Base-by-base conservation (phyloP, 2,888 invertebrate species). In the Sturmia bella region DNA sequence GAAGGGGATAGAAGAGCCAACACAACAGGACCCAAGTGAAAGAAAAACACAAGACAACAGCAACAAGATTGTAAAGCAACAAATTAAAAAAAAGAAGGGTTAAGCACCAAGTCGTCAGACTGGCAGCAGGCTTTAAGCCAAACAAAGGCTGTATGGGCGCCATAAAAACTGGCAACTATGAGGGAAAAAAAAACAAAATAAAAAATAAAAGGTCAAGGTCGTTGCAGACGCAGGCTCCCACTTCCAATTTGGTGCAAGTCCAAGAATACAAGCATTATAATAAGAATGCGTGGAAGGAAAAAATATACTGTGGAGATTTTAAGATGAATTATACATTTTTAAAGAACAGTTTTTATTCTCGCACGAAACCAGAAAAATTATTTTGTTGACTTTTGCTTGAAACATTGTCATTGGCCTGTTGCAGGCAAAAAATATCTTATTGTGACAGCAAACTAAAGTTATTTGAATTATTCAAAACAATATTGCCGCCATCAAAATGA, bases 171-270 rank as follows among this genome's bases (percentile, higher is more conserved):
- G 15, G 27, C 52, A 12, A 69, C 59, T 66, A 70, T 70, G 74
- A 56, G n/a, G n/a, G n/a, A n/a, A n/a, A n/a, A n/a, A n/a, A n/a
- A n/a, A n/a, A n/a, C n/a, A n/a, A n/a, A n/a, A 75, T 72, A 72
- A 61, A 32, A 41, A 54, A 78, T 78, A 78, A 78, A 82, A 66
- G 82, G 82, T 82, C 82, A 82, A 82, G 82, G 82, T 78, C 74
- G 66, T 70, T 70, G 2, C 9, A 19, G 27, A 5, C 41, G 15
- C 9, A 48, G n/a, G 15, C 24, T 39, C 39, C 32, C 13, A 32
- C 12, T 19, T n/a, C 32, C 41, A 43, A 12, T 3, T 50, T 52
- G 37, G 24, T 5, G 3, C 17, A 5, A 45, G 45, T 45, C 45
- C 17, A 15, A 5, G 17, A 45, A 0, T 0, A 15, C 15, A 32